Evolutionary conservation across 1,140 invertebrate species (phyloP).

Genomic region (Bombus consobrinus): DNA sequence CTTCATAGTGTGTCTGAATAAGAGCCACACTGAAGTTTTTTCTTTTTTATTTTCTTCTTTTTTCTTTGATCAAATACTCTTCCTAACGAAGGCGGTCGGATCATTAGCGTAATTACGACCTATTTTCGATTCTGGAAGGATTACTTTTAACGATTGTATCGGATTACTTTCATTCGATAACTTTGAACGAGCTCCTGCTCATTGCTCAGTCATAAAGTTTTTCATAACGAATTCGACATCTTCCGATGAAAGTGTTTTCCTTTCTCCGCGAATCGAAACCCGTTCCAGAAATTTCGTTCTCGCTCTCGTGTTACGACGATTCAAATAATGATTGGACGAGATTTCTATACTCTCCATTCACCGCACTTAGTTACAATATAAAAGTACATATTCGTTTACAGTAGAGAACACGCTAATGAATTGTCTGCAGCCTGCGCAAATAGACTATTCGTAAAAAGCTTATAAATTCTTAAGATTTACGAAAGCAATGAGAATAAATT

Average conservation of each 20-base stretch:
- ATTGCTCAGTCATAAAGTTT: not conserved
- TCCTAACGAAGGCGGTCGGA: not conserved
- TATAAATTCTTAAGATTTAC: not conserved
- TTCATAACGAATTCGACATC: constrained; percentile 15
- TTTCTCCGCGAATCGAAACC: constrained; percentile 10
- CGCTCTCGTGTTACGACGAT: constrained; percentile 8
- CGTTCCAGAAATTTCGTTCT: constrained; percentile 16
- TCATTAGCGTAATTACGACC: not conserved
- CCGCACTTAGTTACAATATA: not conserved
- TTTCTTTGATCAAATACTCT: too few relatives aligned
- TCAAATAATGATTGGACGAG: constrained; percentile 24
- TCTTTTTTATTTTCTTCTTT: not conserved
- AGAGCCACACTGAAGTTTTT: not conserved
- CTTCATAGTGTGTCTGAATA: not conserved
- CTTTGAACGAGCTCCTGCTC: not conserved
- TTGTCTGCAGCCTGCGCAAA: not conserved
- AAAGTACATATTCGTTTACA: not conserved
- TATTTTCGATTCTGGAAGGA: not conserved
- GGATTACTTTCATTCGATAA: constrained; percentile 7
- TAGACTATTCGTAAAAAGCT: not conserved
- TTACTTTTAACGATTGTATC: not conserved
- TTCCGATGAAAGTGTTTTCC: constrained; percentile 21
- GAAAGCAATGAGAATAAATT: too few relatives aligned
- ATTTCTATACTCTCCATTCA: not conserved
- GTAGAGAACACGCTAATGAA: constrained; percentile 12